Base-by-base conservation (phyloP, 2,797 vertebrate species). In the Botia kubotai region DNA sequence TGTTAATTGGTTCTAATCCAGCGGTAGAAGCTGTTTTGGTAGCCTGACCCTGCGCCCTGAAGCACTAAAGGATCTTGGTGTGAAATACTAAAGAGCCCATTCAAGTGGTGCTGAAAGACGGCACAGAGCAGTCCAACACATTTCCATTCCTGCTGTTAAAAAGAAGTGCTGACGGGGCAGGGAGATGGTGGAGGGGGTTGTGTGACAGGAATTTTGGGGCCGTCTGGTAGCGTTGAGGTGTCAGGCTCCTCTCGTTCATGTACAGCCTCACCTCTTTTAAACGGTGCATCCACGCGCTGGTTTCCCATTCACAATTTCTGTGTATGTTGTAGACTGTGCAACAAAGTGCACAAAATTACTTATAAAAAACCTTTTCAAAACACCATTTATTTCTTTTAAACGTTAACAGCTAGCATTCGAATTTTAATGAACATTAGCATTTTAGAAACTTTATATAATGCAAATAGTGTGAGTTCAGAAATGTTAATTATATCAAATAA, bases 1-100 rank as follows among this genome's bases (percentile, higher is more conserved):
- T 96, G 97, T 98, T 99, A 99, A 99, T 99, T 99, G 98, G 97
- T 96, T 95, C 96, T 98, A 99, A 99, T 99, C 97, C 94, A 91
- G 95, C 96, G 95, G 96, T 97, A 96, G 95, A 97, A 96, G 95
- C 96, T 98, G 97, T 99, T 99, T 97, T 97, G 96, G 96, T 97
- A 97, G 97, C 97, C 96, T 98, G 97, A 99, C 97, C 97, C 97
- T 92, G 91, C 94, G 97, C 96, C 95, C 96, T 93, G 93, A 96
- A 96, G 96, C 96, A 98, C 96, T n/a, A n/a, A n/a, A n/a, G n/a
- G n/a, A 98, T 95, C 96, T 97, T 96, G 95, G 97, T 98, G 97
- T 96, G 96, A 98, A 97, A 97, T 95, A 97, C 95, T 96, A 97
- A 96, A 95, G 81, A 93, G 93, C 90, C 96, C 94, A 97, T 99